Evolutionary conservation across 2,113 vertebrate species (phyloP), one percentile per base, ranked within the genome.

Genomic region (Cettia cetti): DNA sequence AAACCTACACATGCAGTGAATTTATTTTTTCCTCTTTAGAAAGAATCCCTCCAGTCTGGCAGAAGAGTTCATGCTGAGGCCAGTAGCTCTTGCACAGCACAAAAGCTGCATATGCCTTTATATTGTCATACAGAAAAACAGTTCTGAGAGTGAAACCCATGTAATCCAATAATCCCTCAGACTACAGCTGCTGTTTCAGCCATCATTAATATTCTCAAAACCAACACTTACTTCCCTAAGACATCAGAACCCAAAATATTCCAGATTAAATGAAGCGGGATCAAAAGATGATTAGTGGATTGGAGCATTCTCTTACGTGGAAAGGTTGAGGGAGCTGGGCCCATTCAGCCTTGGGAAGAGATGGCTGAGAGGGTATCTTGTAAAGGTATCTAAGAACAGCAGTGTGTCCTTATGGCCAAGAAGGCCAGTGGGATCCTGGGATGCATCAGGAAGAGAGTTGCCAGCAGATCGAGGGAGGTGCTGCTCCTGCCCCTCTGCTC

Each of bases 241-340:
- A 28, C 40, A 49, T 90, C 47, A 86, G 63, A 91, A 93, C 10
- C 60, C 70, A 26, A 83, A 93, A 83, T 80, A 92, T 23, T 93
- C 54, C 52, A 92, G 63, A 72, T 91, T 84, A 87, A 95, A 85
- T 50, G 7, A 86, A 92, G 14, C 63, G 40, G 27, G 22, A 33
- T 83, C 0, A 3, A 76, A 69, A 49, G 10, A 63, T 77, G 18
- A 33, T 70, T 54, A 42, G 56, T 26, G 31, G 18, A 35, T 54
- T 40, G n/a, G 14, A 61, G 30, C 20, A 39, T 30, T 33, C 39
- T 60, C 11, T 61, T 47, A 35, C 7, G 6, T 23, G 30, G 15
- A 54, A 40, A 61, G 40, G 17, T 7, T 75, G 61, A 54, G 39
- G 30, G 18, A 82, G 10, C 17, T 68, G 53, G 28, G 10, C 27